Conservation (phyloP, 30 jellyfish, hydroid and myxozoan species). For the Turritopsis dohrnii region DNA sequence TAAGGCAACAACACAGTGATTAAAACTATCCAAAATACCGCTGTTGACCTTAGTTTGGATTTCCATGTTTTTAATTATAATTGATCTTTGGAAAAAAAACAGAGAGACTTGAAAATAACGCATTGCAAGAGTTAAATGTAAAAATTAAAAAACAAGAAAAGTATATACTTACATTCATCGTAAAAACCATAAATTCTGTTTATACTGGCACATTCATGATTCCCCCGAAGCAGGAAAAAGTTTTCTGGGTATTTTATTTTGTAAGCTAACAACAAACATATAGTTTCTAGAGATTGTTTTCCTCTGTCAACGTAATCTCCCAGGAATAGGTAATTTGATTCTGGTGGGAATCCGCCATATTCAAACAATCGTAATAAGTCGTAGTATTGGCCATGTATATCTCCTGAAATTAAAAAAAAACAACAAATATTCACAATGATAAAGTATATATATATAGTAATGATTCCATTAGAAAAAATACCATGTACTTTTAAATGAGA, state of each 20-base stretch:
- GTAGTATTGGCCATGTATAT: slow-evolving; percentile 94
- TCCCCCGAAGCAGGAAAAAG: slow-evolving; percentile 93
- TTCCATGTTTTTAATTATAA: not conserved
- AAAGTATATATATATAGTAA: no score
- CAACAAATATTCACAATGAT: not conserved
- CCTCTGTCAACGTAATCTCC: slow-evolving; percentile 99
- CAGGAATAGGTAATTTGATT: slow-evolving; percentile 91
- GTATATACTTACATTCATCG: slow-evolving; percentile 88
- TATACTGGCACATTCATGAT: slow-evolving; percentile 99
- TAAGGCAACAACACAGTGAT: not conserved
- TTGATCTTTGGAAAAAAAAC: not conserved
- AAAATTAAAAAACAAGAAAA: not conserved
- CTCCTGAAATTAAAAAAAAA: slow-evolving; percentile 53
- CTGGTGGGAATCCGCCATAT: slow-evolving; percentile 99
- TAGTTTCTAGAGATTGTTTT: slow-evolving; percentile 94
- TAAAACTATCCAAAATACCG: not conserved
- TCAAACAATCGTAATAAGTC: slow-evolving; percentile 91
- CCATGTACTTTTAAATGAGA: no score
- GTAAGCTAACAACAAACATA: slow-evolving; percentile 87
- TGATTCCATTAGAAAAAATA: not conserved
- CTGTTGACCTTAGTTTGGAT: not conserved
- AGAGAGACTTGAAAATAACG: no score
- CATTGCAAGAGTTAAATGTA: no score
- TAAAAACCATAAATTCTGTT: slow-evolving; percentile 96
- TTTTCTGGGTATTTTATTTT: slow-evolving; percentile 97